A percentile compares a stretch with the other conserved stretches of the same genome.
Conservation (phyloP, 2,113 vertebrate genomes). For the Alouatta palliata region DNA sequence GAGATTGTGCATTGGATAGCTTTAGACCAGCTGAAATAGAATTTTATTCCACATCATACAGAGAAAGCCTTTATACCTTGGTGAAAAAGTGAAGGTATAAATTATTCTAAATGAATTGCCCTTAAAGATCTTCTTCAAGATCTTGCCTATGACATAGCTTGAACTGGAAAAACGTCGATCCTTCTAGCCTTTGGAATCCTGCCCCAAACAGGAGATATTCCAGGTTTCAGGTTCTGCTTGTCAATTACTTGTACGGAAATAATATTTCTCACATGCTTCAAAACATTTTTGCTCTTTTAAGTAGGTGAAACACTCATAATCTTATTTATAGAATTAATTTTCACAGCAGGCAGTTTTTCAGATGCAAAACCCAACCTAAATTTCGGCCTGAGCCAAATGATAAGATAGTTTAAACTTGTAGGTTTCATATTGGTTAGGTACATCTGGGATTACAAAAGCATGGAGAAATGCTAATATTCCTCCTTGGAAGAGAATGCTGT, state of each 20-base stretch:
- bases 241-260: background rate
- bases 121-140: background rate
- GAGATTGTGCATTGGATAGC: background rate
- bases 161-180: background rate
- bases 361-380: background rate
- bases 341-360: background rate
- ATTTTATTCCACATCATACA: background rate
- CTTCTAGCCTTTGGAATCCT: background rate
- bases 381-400: background rate
- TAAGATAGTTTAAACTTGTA: background rate
- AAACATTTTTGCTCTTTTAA: background rate
- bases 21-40: slow-evolving; percentile 12
- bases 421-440: background rate
- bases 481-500: background rate
- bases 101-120: background rate
- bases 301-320: background rate
- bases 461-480: too few relatives aligned
- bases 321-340: slow-evolving; percentile 22
- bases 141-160: background rate
- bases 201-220: background rate
- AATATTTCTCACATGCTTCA: background rate
- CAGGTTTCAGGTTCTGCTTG: background rate
- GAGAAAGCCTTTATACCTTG: background rate
- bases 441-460: background rate
- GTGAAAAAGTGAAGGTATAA: background rate